Base-by-base conservation (phyloP, 1,140 invertebrate genomes). In the Notospermus geniculatus region DNA sequence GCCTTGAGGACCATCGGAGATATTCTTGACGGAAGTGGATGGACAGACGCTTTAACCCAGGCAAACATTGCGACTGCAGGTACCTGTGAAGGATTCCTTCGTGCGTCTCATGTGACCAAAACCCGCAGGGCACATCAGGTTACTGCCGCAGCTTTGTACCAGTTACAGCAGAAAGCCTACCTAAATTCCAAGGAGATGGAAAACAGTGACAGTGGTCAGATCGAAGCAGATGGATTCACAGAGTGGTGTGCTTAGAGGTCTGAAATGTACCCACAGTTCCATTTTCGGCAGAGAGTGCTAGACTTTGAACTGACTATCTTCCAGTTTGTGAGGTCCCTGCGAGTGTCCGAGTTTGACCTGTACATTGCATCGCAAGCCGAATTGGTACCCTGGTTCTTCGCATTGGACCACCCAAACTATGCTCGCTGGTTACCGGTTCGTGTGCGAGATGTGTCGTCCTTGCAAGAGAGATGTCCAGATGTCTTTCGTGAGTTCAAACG, bases 391-490 rank as follows among this genome's bases (percentile, higher is more conserved):
- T 63, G 29, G 32, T 64, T 67, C 22, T 69, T 63, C 57, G 32
- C 60, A 2, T 11, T 59, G 28, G 45, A 67, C 28, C 61, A 64
- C 32, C 1, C 15, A 11, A 65, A 68, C 53, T 70, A 70, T 63
- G 57, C 60, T 17, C 36, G 68, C 23, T 71, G 66, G 64, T 41
- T 71, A 5, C 59, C 68, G 17, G 54, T 68, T 4, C 66, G 66
- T 57, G 19, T 71, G 2, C 59, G 54, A 28, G 64, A 66, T 45
- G 57, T 70, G 58, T 1, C 23, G 9, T 17, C 25, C 13, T 50
- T 67, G 45, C 32, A 19, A 5, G 1, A 5, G 13, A 25, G 13
- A n/a, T 19, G 58, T 59, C 28, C 60, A 22, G n/a, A 60, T 7
- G 29, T 60, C 13, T 30, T 27, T 19, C 15, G 36, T 17, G 27